phyloP scores from a whole-genome alignment of 2,113 vertebrate genomes.

The Podiceps cristatus region DNA sequence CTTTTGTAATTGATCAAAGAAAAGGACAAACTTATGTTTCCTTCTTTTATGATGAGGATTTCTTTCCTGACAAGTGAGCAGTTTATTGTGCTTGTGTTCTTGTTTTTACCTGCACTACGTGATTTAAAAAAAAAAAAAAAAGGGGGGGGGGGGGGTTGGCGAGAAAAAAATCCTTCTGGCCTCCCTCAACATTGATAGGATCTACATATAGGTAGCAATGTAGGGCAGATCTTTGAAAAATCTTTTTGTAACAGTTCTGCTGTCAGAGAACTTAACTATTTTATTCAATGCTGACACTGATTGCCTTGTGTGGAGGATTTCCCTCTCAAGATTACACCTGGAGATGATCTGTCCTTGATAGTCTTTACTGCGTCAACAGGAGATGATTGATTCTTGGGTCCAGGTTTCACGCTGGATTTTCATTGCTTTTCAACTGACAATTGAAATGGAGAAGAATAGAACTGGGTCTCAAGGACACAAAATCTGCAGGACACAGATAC shows the following conservation, averaged over 20 bases:
- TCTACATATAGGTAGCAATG: not conserved
- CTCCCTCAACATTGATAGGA: rapidly evolving
- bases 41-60: not conserved
- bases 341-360: not conserved
- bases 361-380: not conserved
- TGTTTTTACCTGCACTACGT: not conserved
- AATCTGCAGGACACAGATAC: not conserved
- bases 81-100: not conserved
- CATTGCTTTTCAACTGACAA: not conserved
- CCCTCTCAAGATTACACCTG: not conserved
- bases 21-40: not conserved
- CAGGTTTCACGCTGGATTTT: not conserved
- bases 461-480: not conserved
- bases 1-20: not conserved
- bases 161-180: not conserved
- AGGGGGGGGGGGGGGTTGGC: rapidly evolving
- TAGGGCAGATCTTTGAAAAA: not conserved
- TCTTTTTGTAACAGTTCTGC: not conserved
- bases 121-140: not conserved
- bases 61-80: not conserved
- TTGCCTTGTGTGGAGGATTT: not conserved
- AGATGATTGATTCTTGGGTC: not conserved
- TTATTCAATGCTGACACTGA: not conserved
- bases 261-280: not conserved
- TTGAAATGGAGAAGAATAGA: not conserved